These are phyloP conservation scores for Coccyzus lansbergi DNA, from an alignment of 2,797 vertebrate genomes.

Conservation along the genomic window DNA sequence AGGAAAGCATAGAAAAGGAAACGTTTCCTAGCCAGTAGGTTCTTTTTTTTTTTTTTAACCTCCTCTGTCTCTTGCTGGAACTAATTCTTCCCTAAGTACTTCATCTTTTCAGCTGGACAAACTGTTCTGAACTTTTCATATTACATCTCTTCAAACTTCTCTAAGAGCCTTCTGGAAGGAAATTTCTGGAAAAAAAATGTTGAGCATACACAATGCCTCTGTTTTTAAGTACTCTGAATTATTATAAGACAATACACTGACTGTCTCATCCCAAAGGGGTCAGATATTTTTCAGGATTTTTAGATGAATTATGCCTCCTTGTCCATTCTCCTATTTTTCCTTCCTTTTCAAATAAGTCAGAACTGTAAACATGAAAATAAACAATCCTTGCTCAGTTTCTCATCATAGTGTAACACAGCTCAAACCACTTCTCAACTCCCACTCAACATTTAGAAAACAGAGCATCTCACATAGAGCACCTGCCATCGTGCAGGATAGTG, in stretches of 20 bases:
- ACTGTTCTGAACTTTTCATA: background rate
- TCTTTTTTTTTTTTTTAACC: background rate
- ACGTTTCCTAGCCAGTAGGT: background rate
- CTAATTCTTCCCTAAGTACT: background rate
- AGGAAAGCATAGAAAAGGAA: background rate
- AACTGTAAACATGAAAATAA: conserved; percentile 57
- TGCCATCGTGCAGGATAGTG: conserved; percentile 35
- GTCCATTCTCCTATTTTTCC: background rate
- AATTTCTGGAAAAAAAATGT: background rate
- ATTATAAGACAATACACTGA: background rate
- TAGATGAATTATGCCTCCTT: conserved; percentile 14
- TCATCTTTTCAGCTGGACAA: background rate
- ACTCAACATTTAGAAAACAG: conserved; percentile 57
- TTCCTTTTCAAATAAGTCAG: background rate
- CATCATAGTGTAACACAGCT: background rate
- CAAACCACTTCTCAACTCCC: conserved; percentile 51
- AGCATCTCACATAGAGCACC: conserved; percentile 25
- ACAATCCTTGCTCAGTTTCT: conserved; percentile 33
- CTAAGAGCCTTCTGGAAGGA: background rate
- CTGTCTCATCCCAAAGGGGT: background rate
- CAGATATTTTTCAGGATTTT: background rate
- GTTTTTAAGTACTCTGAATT: background rate
- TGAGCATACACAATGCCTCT: background rate
- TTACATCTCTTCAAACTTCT: background rate
- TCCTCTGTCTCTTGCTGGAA: background rate